phyloP scores from a whole-genome alignment of 2,888 invertebrate species.

The Drosophila formosana region DNA sequence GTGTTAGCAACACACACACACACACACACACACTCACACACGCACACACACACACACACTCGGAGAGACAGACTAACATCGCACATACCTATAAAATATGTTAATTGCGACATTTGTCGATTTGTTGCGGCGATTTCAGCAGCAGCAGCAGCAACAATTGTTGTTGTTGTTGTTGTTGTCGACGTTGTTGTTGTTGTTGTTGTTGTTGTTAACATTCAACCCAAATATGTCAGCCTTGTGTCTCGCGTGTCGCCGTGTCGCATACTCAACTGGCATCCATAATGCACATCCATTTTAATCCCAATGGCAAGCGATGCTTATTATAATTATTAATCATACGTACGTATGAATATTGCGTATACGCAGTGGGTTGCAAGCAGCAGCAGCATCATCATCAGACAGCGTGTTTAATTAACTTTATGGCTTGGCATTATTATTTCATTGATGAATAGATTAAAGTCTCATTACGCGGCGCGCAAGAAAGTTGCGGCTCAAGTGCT shows the following conservation, averaged over 20 bases:
- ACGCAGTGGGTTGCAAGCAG: constrained; percentile 33
- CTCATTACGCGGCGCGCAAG: constrained; percentile 37
- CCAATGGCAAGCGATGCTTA: constrained; percentile 26
- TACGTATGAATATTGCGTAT: constrained; percentile 46
- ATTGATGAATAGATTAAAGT: constrained; percentile 42
- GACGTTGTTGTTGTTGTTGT: constrained; percentile 23
- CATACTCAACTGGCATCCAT: constrained; percentile 36
- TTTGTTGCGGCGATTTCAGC: constrained; percentile 65
- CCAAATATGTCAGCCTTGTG: constrained; percentile 71
- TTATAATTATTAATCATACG: constrained; percentile 28
- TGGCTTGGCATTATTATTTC: constrained; percentile 8
- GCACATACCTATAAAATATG: constrained; percentile 61
- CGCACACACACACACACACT: constrained; percentile 19
- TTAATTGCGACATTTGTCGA: constrained; percentile 76
- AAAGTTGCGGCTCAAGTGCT: constrained; percentile 40
- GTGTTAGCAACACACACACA: constrained; percentile 44
- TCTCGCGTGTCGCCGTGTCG: constrained; percentile 29
- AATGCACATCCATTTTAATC: constrained; percentile 25
- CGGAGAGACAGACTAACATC: constrained; percentile 6
- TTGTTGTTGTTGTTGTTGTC: constrained; percentile 26
- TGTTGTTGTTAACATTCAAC: constrained; percentile 54
- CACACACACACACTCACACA: constrained; percentile 16
- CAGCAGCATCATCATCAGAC: constrained; percentile 11
- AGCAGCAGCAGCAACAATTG: constrained; percentile 29
- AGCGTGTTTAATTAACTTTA: constrained; percentile 40